phyloP scores from a whole-genome alignment of 2,888 invertebrate genomes.

The Andrena hattorfiana region DNA sequence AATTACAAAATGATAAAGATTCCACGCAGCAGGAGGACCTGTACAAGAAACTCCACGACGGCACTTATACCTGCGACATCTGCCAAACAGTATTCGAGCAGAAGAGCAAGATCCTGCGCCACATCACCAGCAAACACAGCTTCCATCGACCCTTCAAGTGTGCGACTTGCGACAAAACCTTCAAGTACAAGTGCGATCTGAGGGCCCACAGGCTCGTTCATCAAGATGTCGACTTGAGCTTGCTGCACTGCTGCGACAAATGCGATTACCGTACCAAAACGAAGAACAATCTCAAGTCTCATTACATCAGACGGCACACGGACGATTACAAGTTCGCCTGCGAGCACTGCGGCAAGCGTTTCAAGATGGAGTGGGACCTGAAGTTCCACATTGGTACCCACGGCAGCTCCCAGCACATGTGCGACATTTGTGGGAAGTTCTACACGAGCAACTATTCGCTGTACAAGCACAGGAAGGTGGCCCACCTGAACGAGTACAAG shows the following conservation, averaged over 20 bases:
- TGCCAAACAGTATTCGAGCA: constrained; percentile 69
- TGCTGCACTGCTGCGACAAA: constrained; percentile 74
- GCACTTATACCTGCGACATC: constrained; percentile 68
- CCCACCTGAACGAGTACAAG: constrained; percentile 77
- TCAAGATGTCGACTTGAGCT: constrained; percentile 60
- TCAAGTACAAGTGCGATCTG: constrained; percentile 78
- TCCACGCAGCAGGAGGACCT: constrained; percentile 38
- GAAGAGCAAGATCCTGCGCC: constrained; percentile 74
- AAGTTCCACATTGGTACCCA: constrained; percentile 79
- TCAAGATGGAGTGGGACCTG: constrained; percentile 79
- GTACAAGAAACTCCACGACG: constrained; percentile 68
- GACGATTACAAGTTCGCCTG: constrained; percentile 76
- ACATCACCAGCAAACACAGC: constrained; percentile 77
- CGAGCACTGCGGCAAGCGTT: constrained; percentile 76
- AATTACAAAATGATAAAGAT: constrained; percentile 1
- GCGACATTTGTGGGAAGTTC: constrained; percentile 79
- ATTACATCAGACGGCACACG: constrained; percentile 75
- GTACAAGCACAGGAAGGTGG: constrained; percentile 76
- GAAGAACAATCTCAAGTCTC: constrained; percentile 75
- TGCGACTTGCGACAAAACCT: constrained; percentile 69
- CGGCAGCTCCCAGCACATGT: constrained; percentile 75
- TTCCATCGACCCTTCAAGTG: constrained; percentile 75
- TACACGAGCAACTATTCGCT: constrained; percentile 78
- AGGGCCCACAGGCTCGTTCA: constrained; percentile 72
- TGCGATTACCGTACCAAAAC: constrained; percentile 76